Base-by-base conservation (phyloP, 1,140 invertebrate genomes). In the Drosophila grimshawi region DNA sequence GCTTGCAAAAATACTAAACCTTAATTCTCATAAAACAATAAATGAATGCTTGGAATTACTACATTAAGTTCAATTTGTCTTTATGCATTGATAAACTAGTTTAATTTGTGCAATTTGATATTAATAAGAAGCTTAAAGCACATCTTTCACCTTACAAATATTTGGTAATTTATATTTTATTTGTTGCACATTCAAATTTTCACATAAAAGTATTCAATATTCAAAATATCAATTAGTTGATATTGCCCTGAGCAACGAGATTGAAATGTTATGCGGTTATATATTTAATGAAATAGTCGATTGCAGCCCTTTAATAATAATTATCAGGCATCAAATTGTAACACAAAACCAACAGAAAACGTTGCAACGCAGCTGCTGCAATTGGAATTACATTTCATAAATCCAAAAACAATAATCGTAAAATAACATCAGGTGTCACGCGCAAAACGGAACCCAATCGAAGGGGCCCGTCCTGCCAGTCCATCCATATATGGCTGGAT, bases 361-460 rank as follows among this genome's bases (percentile, higher is more conserved):
- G 45, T 11, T 41, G 35, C 48, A 19, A 19, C 11, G 32, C n/a
- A 11, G 45, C 65, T 67, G 53, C 78, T 76, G 76, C 83, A 77
- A 80, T 74, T 86, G 83, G 85, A 86, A 86, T 80, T 83, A 81
- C 80, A 67, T 83, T 89, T 78, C 85, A 88, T 89, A 86, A 86
- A 89, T 86, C 83, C 80, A 83, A 86, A 86, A 83, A 88, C 83
- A 86, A 86, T 86, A 86, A 86, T 86, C 83, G 69, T 88, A 89
- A 89, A 88, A 88, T 89, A 88, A 88, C 83, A 89, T 88, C 83
- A 89, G 77, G 83, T 88, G 83, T 88, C 85, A 89, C 85, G 85
- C 85, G 83, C 83, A 88, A 65, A 64, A 52, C 64, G 52, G 51
- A 86, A 56, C 64, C 60, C 64, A 73, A 63, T 78, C 49, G 61